Percentiles rank a stretch among this genome's conserved stretches.
These are phyloP conservation scores for Notodonta dromedarius DNA, from an alignment of 2,888 invertebrate genomes.

Conservation along the genomic window DNA sequence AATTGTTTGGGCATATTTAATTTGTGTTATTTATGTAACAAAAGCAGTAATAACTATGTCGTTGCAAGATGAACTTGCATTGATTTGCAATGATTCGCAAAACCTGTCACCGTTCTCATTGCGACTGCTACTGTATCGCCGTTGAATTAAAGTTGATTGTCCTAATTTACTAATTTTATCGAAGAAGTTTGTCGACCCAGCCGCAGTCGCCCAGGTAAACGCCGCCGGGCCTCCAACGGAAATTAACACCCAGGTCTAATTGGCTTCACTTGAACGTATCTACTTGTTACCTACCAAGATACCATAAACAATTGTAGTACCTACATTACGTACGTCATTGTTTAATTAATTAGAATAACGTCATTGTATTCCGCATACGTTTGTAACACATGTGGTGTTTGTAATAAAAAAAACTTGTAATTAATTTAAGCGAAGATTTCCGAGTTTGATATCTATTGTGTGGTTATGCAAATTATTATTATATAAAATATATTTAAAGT, in stretches of 20 bases:
- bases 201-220: not conserved
- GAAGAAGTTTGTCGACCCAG: not conserved
- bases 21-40: too few species aligned
- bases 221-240: constrained; percentile 8
- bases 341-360: constrained; percentile 21
- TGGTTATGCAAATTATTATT: constrained; percentile 39
- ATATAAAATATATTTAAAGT: constrained; percentile 20
- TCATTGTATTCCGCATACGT: constrained; percentile 19
- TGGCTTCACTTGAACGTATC: not conserved
- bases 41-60: too few species aligned
- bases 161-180: not conserved
- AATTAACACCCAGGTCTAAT: constrained; percentile 8
- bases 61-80: too few species aligned
- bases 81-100: not conserved
- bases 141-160: not conserved
- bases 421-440: constrained; percentile 31
- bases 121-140: not conserved
- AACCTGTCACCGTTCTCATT: not conserved
- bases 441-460: constrained; percentile 38
- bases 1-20: too few species aligned
- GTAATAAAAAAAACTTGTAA: constrained; percentile 21
- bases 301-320: constrained; percentile 1
- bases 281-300: constrained; percentile 1
- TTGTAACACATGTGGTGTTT: constrained; percentile 19
- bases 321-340: constrained; percentile 27